Conservation (phyloP, 2,113 vertebrate genomes). For the Typhlomys cinereus region DNA sequence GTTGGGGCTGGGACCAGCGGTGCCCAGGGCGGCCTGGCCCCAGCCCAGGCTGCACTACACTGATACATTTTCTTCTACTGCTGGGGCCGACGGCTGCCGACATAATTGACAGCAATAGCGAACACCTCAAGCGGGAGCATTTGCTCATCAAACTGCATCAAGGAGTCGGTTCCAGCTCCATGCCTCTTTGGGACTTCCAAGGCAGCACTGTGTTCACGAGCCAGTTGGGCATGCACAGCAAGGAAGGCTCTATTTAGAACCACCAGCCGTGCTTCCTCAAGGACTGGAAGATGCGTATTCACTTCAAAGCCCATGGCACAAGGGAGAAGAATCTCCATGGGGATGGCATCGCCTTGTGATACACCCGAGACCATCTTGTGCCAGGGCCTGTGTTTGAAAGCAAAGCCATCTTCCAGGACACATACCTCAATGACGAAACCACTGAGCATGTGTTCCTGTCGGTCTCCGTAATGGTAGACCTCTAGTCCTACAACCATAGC, state of each 20-base stretch:
- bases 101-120: slow-evolving; percentile 95
- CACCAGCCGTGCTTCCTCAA: slow-evolving; percentile 97
- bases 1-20: slow-evolving; percentile 74
- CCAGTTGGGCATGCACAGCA: slow-evolving; percentile 97
- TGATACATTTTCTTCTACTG: slow-evolving; percentile 66
- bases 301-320: slow-evolving; percentile 94
- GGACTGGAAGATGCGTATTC: slow-evolving; percentile 98
- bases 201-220: slow-evolving; percentile 97
- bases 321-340: slow-evolving; percentile 98
- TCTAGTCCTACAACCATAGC: no score
- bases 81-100: slow-evolving; percentile 83
- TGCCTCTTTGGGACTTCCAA: slow-evolving; percentile 97
- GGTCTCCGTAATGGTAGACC: no score
- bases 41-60: slow-evolving; percentile 69
- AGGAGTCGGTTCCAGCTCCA: slow-evolving; percentile 93
- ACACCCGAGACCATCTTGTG: slow-evolving; percentile 93
- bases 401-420: no score
- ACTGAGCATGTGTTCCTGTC: no score
- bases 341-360: slow-evolving; percentile 98
- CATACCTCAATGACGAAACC: no score
- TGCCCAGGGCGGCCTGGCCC: slow-evolving; percentile 68
- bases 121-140: slow-evolving; percentile 96
- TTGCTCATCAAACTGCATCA: slow-evolving; percentile 97
- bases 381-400: no score
- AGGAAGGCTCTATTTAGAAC: slow-evolving; percentile 98